A percentile compares a stretch with the other conserved stretches of the same genome.
Evolutionary conservation across 2,888 invertebrate species (phyloP).

Genomic region (Encarsia formosa): DNA sequence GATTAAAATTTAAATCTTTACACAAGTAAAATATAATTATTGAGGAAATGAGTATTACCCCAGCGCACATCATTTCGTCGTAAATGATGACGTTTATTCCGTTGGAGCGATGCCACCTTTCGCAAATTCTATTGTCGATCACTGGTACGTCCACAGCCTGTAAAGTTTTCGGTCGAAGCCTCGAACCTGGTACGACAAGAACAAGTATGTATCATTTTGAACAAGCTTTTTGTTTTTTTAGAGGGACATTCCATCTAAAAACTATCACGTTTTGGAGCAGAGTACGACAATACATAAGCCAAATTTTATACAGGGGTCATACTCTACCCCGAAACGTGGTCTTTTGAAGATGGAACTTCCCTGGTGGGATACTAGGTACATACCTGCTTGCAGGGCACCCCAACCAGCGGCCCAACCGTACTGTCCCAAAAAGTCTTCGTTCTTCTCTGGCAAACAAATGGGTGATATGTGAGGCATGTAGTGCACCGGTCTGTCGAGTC

Average conservation of each 20-base stretch:
- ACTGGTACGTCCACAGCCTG: constrained; percentile 91
- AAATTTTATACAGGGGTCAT: no score
- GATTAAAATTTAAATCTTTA: no score
- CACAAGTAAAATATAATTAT: no score
- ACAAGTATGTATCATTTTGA: no score
- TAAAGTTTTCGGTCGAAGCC: constrained; percentile 81
- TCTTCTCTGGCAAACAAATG: constrained; percentile 85
- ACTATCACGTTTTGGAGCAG: no score
- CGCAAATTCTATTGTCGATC: constrained; percentile 78
- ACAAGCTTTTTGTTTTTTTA: no score
- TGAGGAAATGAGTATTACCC: no score
- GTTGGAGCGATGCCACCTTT: constrained; percentile 66
- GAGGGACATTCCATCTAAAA: no score
- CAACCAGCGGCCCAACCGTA: constrained; percentile 91
- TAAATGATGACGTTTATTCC: constrained; percentile 88
- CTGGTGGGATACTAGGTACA: neutral
- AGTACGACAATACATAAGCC: no score
- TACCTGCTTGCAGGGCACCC: constrained; percentile 75
- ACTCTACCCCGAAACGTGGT: no score
- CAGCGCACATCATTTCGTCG: constrained; percentile 93
- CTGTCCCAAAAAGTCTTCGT: constrained; percentile 84
- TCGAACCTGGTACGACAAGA: constrained; percentile 65
- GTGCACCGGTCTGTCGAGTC: constrained; percentile 83
- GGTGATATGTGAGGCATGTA: constrained; percentile 88
- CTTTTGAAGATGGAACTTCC: no score